These are phyloP conservation scores for Lithophane semibrunnea DNA, from an alignment of 2,888 invertebrate species.

Conservation along the genomic window DNA sequence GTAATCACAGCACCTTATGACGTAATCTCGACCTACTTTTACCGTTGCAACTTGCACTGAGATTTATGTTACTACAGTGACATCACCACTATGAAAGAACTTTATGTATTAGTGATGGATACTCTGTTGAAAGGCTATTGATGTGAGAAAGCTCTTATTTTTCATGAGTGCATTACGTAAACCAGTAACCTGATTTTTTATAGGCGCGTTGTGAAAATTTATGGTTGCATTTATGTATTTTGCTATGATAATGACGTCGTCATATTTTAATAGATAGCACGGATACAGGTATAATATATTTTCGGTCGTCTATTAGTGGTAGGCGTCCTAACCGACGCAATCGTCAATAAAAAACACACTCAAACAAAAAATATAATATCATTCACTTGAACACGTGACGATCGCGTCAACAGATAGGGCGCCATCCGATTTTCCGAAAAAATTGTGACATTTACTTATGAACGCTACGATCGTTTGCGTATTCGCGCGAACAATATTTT, in stretches of 20 bases:
- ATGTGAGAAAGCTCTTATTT: constrained; percentile 70
- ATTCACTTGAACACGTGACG: not conserved
- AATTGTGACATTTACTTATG: not conserved
- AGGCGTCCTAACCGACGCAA: not conserved
- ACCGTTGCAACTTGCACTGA: constrained; percentile 65
- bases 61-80: constrained; percentile 75
- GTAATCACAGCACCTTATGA: constrained; percentile 29
- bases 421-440: not conserved
- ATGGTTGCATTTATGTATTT: constrained; percentile 6
- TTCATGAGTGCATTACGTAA: constrained; percentile 60
- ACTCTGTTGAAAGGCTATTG: constrained; percentile 77
- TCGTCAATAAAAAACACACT: not conserved
- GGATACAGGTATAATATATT: not conserved
- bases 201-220: constrained; percentile 28
- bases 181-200: constrained; percentile 50
- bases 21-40: constrained; percentile 43
- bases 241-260: not conserved
- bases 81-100: constrained; percentile 75
- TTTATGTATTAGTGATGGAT: constrained; percentile 76
- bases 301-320: too few relatives aligned
- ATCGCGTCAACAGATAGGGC: not conserved
- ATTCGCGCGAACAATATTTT: not conserved
- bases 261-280: not conserved
- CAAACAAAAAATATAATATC: not conserved
- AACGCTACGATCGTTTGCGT: not conserved